Conservation (phyloP, 2,797 vertebrate genomes). For the Acrossocheilus fasciatus region DNA sequence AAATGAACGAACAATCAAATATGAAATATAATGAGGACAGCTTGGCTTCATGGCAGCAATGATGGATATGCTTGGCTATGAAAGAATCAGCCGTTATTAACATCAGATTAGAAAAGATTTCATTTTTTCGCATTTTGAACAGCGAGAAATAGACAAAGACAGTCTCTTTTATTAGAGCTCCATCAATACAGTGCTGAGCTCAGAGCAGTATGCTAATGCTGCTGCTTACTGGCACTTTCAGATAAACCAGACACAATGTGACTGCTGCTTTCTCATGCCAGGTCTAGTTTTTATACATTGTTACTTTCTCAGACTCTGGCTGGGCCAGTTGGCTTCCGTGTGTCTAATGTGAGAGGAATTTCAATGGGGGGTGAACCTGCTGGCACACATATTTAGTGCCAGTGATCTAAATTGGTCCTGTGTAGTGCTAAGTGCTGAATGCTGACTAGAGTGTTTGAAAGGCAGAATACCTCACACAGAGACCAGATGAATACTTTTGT, state of each 20-base stretch:
- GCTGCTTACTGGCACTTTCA: constrained; percentile 72
- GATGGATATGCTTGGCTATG: constrained; percentile 57
- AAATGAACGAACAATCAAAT: constrained; percentile 62
- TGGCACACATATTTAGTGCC: constrained; percentile 65
- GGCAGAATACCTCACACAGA: constrained; percentile 61
- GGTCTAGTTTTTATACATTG: constrained; percentile 69
- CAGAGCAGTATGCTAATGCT: constrained; percentile 72
- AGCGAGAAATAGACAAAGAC: constrained; percentile 56
- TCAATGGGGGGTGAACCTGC: constrained; percentile 65
- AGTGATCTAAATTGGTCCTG: constrained; percentile 67
- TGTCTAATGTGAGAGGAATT: constrained; percentile 66
- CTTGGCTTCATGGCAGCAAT: constrained; percentile 21
- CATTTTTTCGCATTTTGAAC: constrained; percentile 41
- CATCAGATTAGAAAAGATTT: constrained; percentile 62
- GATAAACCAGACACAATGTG: constrained; percentile 75
- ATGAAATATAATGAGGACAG: constrained; percentile 31
- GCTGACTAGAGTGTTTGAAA: constrained; percentile 61
- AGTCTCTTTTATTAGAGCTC: constrained; percentile 65
- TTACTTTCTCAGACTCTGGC: constrained; percentile 72
- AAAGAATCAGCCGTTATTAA: constrained; percentile 54
- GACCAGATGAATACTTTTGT: constrained; percentile 59
- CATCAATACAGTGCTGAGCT: constrained; percentile 67
- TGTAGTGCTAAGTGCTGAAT: constrained; percentile 57
- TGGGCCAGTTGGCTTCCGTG: constrained; percentile 70
- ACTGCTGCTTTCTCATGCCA: constrained; percentile 72